Evolutionary conservation across 2,888 invertebrate species (phyloP).

Genomic region (Parnassius glacialis): DNA sequence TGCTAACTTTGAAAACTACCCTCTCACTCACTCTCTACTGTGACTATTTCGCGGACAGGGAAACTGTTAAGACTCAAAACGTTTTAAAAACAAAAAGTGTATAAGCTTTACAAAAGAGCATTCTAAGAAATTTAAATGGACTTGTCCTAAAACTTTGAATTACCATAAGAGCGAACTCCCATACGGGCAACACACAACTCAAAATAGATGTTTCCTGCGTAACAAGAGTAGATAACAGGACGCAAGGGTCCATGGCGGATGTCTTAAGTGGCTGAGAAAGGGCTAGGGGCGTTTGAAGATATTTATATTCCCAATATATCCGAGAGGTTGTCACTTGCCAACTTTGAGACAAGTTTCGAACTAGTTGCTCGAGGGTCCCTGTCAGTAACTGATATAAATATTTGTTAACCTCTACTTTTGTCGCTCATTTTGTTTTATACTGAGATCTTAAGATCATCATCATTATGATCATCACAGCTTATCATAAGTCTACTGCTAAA

Average conservation of each 20-base stretch:
- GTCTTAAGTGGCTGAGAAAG: constrained; percentile 72
- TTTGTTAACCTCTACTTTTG: not conserved
- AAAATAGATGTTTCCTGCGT: constrained; percentile 42
- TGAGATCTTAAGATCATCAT: too few species aligned
- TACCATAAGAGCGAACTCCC: constrained; percentile 26
- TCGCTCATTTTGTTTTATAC: too few species aligned
- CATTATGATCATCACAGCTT: too few species aligned
- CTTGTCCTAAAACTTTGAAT: constrained; percentile 34
- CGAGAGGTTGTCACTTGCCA: constrained; percentile 54
- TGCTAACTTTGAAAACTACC: too few species aligned
- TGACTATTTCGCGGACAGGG: too few species aligned
- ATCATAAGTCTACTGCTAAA: too few species aligned
- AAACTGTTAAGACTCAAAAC: too few species aligned
- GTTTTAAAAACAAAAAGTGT: too few species aligned
- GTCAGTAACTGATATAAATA: constrained; percentile 23
- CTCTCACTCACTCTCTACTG: too few species aligned
- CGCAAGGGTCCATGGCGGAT: constrained; percentile 60
- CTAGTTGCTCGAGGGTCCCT: constrained; percentile 43
- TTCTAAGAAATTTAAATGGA: constrained; percentile 3
- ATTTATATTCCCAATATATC: constrained; percentile 76
- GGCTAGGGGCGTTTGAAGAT: constrained; percentile 59
- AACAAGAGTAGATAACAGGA: constrained; percentile 37
- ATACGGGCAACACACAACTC: constrained; percentile 28
- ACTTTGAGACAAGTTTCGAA: constrained; percentile 51
- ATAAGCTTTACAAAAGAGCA: too few species aligned